Base-by-base conservation (phyloP, 2,888 invertebrate genomes). In the Oegoconia quadripuncta region DNA sequence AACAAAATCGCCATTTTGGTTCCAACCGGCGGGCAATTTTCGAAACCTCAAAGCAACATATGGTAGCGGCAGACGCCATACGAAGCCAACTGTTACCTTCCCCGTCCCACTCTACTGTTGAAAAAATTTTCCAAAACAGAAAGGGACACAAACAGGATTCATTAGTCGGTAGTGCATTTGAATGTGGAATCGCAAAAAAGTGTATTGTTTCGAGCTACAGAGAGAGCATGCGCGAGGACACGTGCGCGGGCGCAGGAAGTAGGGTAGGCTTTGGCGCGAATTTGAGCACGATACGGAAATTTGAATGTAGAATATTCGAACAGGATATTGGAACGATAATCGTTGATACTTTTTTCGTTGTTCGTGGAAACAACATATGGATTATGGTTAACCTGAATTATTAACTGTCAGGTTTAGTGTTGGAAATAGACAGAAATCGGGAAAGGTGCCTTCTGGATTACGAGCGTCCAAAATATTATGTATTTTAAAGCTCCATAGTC, bases 11-110 rank as follows among this genome's bases (percentile, higher is more conserved):
- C 74, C 75, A 79, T 79, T 73, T 76, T 66, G 51, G 58, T 63
- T 55, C 66, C 60, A 64, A 61, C 64, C 62, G 66, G 54, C 52
- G 70, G 69, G 77, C 77, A 84, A 82, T 86, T 86, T 84, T 69
- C 74, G 63, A 78, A 86, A 86, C 86, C 86, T 86, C 86, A 86
- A 65, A 80, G 65, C 75, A 75, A 58, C 86, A 86, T 84, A 84
- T 87, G 86, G 84, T 64, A 48, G 65, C 73, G 72, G 84, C 86
- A 84, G 82, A 86, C 86, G 86, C 84, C 77, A 75, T 69, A 63
- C 65, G 70, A 51, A 39, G 64, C 84, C 86, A 87, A 86, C 86
- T 87, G 86, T 84, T 72, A 73, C 48, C 37, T 65, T 31, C 45
- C 35, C 63, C 59, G 42, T 83, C 81, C 51, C 68, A 58, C 39